A percentile compares a stretch with the other conserved stretches of the same genome.
Evolutionary conservation across 2,113 vertebrate genomes (phyloP).

Genomic region (Tragelaphus imberbis): DNA sequence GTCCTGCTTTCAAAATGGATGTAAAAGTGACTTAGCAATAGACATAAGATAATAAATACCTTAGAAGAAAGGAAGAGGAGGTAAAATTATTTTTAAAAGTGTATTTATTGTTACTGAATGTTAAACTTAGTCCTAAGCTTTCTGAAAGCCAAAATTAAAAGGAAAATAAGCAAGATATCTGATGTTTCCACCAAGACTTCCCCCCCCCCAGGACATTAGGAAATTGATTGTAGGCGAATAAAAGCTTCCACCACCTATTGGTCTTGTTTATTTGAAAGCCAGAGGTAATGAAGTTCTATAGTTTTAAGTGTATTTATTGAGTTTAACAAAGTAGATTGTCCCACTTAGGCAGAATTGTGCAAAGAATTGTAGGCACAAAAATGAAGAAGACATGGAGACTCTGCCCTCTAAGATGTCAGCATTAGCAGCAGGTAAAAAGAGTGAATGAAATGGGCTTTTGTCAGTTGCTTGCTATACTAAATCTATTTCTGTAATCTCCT

Average conservation of each 20-base stretch:
- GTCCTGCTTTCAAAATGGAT: background rate
- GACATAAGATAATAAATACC: background rate
- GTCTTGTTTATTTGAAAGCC: background rate
- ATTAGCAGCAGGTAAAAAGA: background rate
- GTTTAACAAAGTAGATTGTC: background rate
- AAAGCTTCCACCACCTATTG: background rate
- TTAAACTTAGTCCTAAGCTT: background rate
- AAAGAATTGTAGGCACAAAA: background rate
- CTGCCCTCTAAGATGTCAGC: background rate
- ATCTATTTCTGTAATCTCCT: background rate
- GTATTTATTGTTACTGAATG: background rate
- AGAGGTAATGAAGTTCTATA: background rate
- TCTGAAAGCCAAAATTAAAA: background rate
- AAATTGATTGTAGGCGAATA: background rate
- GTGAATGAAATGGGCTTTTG: background rate
- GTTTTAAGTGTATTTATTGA: background rate
- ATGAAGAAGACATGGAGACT: background rate
- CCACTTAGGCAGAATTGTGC: background rate
- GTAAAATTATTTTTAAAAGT: background rate
- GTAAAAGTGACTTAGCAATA: background rate
- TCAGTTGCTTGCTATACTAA: background rate
- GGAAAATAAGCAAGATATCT: constrained; percentile 1
- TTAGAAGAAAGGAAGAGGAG: background rate
- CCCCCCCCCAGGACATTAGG: background rate
- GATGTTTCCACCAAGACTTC: background rate